Percentiles rank a stretch among this genome's conserved stretches.
phyloP scores from a whole-genome alignment of 2,888 invertebrate genomes.

The Ditula angustiorana region DNA sequence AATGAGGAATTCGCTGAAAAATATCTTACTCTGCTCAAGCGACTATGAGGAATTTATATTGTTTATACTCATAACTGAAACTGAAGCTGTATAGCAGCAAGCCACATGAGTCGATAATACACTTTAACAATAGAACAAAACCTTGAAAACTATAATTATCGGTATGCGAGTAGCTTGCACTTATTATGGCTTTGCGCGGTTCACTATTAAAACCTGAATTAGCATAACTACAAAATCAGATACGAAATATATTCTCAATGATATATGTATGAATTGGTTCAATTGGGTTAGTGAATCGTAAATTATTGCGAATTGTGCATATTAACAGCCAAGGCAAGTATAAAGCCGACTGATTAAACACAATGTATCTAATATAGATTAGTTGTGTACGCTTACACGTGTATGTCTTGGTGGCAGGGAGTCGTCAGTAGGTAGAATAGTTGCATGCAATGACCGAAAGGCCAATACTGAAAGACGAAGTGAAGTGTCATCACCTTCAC shows the following conservation, averaged over 20 bases:
- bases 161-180: background rate
- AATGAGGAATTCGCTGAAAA: too few species aligned
- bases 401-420: too few species aligned
- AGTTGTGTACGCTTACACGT: too few species aligned
- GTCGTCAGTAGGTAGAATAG: too few species aligned
- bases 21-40: background rate
- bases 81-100: background rate
- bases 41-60: background rate
- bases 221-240: background rate
- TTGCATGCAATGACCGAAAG: too few species aligned
- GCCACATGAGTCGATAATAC: background rate
- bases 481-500: too few species aligned
- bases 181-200: background rate
- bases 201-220: background rate
- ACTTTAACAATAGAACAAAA: conserved; percentile 1
- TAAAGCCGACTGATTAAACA: background rate
- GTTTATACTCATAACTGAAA: background rate
- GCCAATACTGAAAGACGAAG: too few species aligned
- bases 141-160: background rate
- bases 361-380: too few species aligned
- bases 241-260: conserved; percentile 12
- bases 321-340: conserved; percentile 5
- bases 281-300: conserved; percentile 23
- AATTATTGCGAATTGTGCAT: conserved; percentile 2
- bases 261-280: conserved; percentile 13